Base-by-base conservation (phyloP, 2,888 invertebrate species). In the Abrostola triplasia region DNA sequence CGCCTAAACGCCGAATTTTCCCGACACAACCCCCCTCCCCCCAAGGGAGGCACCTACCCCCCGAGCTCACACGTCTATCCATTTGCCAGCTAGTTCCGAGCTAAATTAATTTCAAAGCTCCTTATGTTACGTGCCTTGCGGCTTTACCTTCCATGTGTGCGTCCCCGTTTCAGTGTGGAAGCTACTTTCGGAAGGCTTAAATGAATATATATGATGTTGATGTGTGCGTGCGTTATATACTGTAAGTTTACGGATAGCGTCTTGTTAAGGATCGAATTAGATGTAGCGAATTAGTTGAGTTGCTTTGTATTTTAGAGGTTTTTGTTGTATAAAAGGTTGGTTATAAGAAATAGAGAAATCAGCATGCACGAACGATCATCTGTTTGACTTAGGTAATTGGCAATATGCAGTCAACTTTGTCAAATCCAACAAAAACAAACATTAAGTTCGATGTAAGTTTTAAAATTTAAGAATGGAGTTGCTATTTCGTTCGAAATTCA, bases 31-130 rank as follows among this genome's bases (percentile, higher is more conserved):
- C 76, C 83, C 85, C 80, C 81, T 73, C 77, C 76, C 76, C 80
- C 61, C 36, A 47, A 64, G 72, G 70, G 77, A 80, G 83, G 78
- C 69, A 74, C 72, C 78, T 79, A 76, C 86, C 75, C 86, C 91
- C 84, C 83, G 84, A 86, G 90, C 93, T 92, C 94, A 94, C 94
- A 94, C 94, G 94, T 94, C 94, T 94, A 94, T 94, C 94, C 94
- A 94, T 94, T 94, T 94, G 94, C 94, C 92, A 94, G 94, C 94
- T 94, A 94, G 94, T 94, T 94, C 94, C 93, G 91, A 92, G 94
- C 94, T 94, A 94, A 94, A 94, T 94, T 94, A 94, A 94, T 94
- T 94, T 94, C 94, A 92, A 94, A 94, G 94, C 94, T 94, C 94
- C 94, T 94, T 94, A 94, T 93, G 94, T 93, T 94, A 93, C 94